Percentiles rank a stretch among this genome's conserved stretches.
Conservation (phyloP, 2,113 vertebrate species). For the Cephalopterus ornatus region DNA sequence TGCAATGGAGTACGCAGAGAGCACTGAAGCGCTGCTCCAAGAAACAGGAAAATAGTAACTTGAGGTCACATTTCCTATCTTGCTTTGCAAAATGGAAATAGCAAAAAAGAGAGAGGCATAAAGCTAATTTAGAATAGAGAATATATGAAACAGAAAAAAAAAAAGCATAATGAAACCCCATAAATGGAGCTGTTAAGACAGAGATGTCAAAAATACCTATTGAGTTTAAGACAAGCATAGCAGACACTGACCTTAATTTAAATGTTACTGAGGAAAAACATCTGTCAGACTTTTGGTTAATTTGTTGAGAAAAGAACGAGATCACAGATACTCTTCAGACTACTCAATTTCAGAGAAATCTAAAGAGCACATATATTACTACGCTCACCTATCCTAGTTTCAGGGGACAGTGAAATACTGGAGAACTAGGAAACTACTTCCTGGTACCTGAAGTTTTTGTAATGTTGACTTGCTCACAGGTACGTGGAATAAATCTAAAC, state of each 20-base stretch:
- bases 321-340: background rate
- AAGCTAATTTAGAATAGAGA: background rate
- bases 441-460: background rate
- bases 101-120: background rate
- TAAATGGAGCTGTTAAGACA: background rate
- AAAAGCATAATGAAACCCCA: background rate
- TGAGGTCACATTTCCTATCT: slow-evolving; percentile 1
- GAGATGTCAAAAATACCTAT: background rate
- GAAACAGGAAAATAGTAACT: slow-evolving; percentile 7
- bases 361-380: background rate
- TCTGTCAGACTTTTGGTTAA: background rate
- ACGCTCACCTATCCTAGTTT: background rate
- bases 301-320: background rate
- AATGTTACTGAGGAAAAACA: background rate
- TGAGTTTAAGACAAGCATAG: background rate
- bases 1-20: background rate
- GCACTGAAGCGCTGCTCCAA: background rate
- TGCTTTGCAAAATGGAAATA: background rate
- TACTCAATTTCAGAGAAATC: background rate
- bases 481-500: background rate
- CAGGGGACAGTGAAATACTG: background rate
- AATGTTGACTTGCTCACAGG: background rate
- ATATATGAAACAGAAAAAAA: background rate
- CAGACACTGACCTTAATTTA: background rate
- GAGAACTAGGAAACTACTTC: background rate